phyloP scores from a whole-genome alignment of 2,113 vertebrate species.

The Phylloscopus trochilus region DNA sequence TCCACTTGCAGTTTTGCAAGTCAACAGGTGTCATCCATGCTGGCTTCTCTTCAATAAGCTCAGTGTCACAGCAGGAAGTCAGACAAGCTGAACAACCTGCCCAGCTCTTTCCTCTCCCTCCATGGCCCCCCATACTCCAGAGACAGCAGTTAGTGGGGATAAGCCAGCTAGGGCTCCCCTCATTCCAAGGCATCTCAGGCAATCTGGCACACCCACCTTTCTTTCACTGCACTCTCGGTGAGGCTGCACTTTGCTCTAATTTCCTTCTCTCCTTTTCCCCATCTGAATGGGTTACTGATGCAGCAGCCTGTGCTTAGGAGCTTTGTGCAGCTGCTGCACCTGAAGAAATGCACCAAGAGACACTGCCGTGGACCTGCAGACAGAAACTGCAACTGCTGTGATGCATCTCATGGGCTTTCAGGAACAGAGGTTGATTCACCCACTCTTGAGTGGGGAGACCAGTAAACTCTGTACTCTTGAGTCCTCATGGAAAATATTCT shows the following conservation, averaged over 20 bases:
- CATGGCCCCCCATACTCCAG: accelerated
- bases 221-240: neutral
- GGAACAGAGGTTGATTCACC: neutral
- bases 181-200: neutral
- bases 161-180: neutral
- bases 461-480: neutral
- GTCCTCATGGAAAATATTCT: neutral
- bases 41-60: neutral
- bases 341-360: neutral
- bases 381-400: neutral
- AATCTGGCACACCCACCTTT: neutral
- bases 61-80: neutral
- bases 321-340: neutral
- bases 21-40: neutral
- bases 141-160: neutral
- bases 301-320: neutral
- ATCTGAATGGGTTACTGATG: neutral
- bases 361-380: neutral
- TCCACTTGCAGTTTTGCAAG: neutral
- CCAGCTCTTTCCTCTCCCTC: neutral
- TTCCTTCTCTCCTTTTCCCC: neutral
- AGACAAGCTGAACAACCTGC: neutral
- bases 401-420: neutral
- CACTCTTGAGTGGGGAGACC: neutral
- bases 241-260: neutral